These are phyloP conservation scores for Campoplex nolae DNA, from an alignment of 2,888 invertebrate species.

Conservation along the genomic window DNA sequence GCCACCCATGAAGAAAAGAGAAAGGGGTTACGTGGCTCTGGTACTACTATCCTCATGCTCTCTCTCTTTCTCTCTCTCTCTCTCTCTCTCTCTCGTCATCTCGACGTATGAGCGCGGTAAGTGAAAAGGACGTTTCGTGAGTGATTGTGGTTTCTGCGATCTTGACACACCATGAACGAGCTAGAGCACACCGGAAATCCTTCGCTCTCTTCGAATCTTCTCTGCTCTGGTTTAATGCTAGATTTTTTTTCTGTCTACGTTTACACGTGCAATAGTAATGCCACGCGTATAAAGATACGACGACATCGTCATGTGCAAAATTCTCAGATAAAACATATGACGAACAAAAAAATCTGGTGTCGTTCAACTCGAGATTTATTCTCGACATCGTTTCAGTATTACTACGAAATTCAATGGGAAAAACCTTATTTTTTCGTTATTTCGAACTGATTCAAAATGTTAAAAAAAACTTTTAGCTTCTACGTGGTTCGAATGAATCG, in stretches of 20 bases:
- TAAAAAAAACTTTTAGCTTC: neutral
- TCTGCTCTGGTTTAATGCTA: neutral
- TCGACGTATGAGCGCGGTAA: conserved; percentile 83
- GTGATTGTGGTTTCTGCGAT: conserved; percentile 83
- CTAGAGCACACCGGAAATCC: conserved; percentile 66
- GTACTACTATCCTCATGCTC: conserved; percentile 72
- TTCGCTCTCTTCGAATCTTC: conserved; percentile 65
- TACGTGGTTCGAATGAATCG: neutral
- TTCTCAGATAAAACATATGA: neutral
- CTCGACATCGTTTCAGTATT: neutral
- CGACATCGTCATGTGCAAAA: neutral
- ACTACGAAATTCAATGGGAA: neutral
- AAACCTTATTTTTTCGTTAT: neutral
- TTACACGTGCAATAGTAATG: conserved; percentile 8
- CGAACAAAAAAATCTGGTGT: neutral
- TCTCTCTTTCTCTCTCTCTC: conserved; percentile 51
- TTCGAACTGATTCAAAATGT: neutral
- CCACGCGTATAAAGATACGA: neutral
- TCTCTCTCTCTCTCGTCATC: neutral
- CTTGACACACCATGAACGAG: conserved; percentile 78
- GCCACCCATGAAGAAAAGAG: conserved; percentile 74
- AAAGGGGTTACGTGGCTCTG: conserved; percentile 75
- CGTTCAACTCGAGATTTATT: neutral
- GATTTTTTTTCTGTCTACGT: conserved; percentile 31
- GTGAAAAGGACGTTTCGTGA: conserved; percentile 83